Base-by-base conservation (phyloP, 2,113 vertebrate species). In the Morone chrysops region DNA sequence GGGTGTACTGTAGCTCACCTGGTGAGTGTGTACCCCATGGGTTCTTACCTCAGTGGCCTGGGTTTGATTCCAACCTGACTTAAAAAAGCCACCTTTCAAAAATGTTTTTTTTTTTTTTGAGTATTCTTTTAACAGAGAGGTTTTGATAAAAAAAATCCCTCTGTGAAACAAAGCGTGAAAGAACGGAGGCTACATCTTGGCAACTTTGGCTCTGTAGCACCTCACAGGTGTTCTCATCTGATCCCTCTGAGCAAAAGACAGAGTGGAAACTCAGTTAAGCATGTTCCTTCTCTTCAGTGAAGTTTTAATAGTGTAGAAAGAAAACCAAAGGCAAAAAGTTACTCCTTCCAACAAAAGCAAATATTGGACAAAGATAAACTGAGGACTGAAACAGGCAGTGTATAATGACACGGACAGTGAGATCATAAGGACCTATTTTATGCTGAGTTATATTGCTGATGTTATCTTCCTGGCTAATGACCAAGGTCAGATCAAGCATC, bases 401-500 rank as follows among this genome's bases (percentile, higher is more conserved):
- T 10, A 36, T 65, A 16, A 70, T 41, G 40, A 1, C 40, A 61
- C 20, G 63, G 71, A 51, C 31, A n/a, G 56, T 67, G n/a, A 70
- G 45, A 41, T 77, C 67, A 66, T 47, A 0, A 40, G 48, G 67
- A 53, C 1, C 50, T 40, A 4, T 25, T 80, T 72, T 9, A 70
- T n/a, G 50, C 2, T 53, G 51, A 60, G 51, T 61, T 66, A 70
- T 68, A 74, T 60, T 1, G 9, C 40, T 40, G 31, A 60, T 67
- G 82, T 70, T 22, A 8, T 59, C 59, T 70, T 50, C 12, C 63
- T 81, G 70, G 78, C 51, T 59, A 0, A 12, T 14, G 22, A 36
- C 59, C 78, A 71, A 70, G 63, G 48, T 70, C 62, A 60, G n/a
- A 61, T 53, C 38, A 22, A 53, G 67, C 54, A 43, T 67, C 18